Conservation (phyloP, 2,113 vertebrate species). For the Tamias sibiricus region DNA sequence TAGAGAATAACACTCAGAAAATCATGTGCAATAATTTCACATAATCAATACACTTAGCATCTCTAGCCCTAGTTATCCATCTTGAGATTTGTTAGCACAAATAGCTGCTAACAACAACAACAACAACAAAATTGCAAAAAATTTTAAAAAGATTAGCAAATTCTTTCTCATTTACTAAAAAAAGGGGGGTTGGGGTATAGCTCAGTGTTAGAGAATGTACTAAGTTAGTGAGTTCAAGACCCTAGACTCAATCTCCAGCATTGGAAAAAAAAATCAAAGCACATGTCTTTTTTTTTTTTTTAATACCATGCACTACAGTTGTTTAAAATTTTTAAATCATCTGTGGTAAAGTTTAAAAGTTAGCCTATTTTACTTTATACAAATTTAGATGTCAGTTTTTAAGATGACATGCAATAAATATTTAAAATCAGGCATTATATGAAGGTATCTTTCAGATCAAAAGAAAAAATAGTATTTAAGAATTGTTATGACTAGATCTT, state of each 20-base stretch:
- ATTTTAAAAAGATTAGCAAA: constrained; percentile 50
- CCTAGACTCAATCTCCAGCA: neutral
- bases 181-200: neutral
- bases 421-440: neutral
- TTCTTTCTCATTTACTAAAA: constrained; percentile 23
- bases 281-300: constrained; percentile 35
- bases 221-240: neutral
- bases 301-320: neutral
- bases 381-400: constrained; percentile 25
- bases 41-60: neutral
- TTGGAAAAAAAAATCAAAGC: neutral
- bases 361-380: constrained; percentile 25
- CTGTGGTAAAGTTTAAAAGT: constrained; percentile 28
- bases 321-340: constrained; percentile 49
- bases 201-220: neutral
- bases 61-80: constrained; percentile 16
- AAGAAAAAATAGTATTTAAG: constrained; percentile 41
- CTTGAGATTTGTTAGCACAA: constrained; percentile 40
- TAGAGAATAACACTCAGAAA: constrained; percentile 34
- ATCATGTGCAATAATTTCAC: neutral
- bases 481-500: neutral
- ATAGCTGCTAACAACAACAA: constrained; percentile 48
- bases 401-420: constrained; percentile 25
- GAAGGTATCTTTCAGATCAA: constrained; percentile 25
- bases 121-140: constrained; percentile 41